Base-by-base conservation (phyloP, 2,888 invertebrate species). In the Abrostola tripartita region DNA sequence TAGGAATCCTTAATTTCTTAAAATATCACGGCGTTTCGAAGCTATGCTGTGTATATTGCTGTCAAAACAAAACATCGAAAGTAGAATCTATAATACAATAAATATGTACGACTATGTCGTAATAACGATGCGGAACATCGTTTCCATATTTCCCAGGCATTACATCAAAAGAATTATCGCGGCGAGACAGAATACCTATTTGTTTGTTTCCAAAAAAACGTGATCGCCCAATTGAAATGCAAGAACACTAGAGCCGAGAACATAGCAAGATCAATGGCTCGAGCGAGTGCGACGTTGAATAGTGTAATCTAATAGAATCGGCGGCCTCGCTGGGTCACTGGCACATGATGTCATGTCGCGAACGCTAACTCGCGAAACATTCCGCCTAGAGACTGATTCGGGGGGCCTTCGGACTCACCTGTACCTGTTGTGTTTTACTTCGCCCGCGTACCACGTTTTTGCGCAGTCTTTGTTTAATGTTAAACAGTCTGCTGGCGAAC, bases 321-420 rank as follows among this genome's bases (percentile, higher is more conserved):
- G 72, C 87, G 93, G 90, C 93, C 93, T 94, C 92, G 93, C 70
- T 88, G 84, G 93, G 93, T 93, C 93, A 92, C 84, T 92, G 92
- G 89, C 93, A 80, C 89, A 88, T 93, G 92, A 93, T 90, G 92
- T 93, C 92, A 92, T 87, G 83, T 79, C 71, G 71, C 54, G 24
- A 69, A 73, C 76, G 74, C 70, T 81, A 67, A 72, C 58, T 67
- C 82, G 84, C 85, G 83, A 88, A 89, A 89, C 83, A 92, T 91
- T 91, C 88, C 88, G 85, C 85, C 78, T 76, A 76, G 78, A 75
- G 71, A 76, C 76, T 80, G 70, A 71, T 78, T 81, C 76, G 79
- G 81, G 83, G 78, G 84, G 85, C 87, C 82, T 78, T 76, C 68
- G 64, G 57, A 56, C 69, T 78, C 78, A 78, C 78, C 78, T 78